phyloP scores from a whole-genome alignment of 2,797 vertebrate species.

The Cossypha caffra region DNA sequence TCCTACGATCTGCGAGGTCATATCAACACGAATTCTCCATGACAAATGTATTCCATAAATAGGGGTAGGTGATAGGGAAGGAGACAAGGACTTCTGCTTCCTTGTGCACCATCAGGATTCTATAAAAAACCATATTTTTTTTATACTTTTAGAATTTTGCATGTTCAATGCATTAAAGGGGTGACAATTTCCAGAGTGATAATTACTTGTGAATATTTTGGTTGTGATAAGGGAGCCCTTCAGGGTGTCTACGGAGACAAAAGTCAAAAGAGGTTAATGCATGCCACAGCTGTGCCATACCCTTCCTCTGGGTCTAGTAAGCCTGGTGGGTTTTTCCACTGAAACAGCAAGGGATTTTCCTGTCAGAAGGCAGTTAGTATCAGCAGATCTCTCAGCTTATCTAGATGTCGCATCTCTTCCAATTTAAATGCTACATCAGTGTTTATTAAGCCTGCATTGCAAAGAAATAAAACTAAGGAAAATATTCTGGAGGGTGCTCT shows the following conservation, averaged over 20 bases:
- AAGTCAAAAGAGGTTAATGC: constrained; percentile 51
- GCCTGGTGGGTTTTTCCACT: constrained; percentile 43
- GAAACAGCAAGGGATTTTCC: constrained; percentile 56
- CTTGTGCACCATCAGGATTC: background rate
- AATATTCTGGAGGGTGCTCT: constrained; percentile 58
- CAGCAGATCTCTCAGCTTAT: constrained; percentile 57
- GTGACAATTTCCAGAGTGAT: background rate
- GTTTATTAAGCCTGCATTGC: constrained; percentile 28
- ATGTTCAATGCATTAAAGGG: background rate
- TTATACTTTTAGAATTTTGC: background rate
- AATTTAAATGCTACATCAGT: constrained; percentile 55
- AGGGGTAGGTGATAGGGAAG: background rate
- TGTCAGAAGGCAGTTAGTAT: constrained; percentile 39
- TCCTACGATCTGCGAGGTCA: background rate
- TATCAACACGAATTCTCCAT: background rate
- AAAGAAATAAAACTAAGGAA: constrained; percentile 55
- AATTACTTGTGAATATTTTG: background rate
- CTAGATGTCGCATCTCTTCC: constrained; percentile 56
- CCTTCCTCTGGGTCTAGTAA: constrained; percentile 25
- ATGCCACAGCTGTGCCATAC: constrained; percentile 31
- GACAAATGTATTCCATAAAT: background rate
- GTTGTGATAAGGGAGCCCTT: background rate
- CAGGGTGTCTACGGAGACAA: background rate
- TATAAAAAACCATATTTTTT: background rate
- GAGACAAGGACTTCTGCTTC: background rate